Conservation (phyloP, 2,888 invertebrate species). For the Trachelus tabidus region DNA sequence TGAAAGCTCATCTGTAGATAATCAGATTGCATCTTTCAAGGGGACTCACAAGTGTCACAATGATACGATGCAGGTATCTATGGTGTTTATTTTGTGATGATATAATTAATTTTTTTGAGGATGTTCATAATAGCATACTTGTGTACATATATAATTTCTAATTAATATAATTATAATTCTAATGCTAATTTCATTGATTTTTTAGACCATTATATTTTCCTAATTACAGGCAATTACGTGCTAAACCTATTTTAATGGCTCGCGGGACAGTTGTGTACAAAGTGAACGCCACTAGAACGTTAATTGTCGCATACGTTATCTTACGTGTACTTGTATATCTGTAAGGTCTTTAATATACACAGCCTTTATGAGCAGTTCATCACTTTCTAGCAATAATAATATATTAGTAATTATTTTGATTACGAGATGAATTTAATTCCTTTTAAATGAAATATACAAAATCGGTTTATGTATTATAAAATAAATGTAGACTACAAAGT, state of each 20-base stretch:
- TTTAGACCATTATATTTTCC: background rate
- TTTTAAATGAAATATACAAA: background rate
- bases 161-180: too few species aligned
- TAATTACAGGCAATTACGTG: background rate
- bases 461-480: background rate
- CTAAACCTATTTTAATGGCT: background rate
- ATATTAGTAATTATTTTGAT: background rate
- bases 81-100: background rate
- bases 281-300: background rate
- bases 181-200: background rate
- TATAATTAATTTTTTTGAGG: background rate
- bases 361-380: background rate
- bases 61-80: constrained; percentile 77
- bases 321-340: background rate
- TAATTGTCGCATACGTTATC: background rate
- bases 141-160: too few species aligned
- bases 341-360: background rate
- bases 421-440: background rate
- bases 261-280: background rate
- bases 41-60: constrained; percentile 93
- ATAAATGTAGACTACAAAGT: background rate
- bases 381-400: background rate
- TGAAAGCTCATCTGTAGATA: constrained; percentile 51
- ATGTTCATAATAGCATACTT: background rate
- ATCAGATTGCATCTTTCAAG: constrained; percentile 83